Conservation (phyloP, 2,888 invertebrate species). For the Troglohyphantes excavatus region DNA sequence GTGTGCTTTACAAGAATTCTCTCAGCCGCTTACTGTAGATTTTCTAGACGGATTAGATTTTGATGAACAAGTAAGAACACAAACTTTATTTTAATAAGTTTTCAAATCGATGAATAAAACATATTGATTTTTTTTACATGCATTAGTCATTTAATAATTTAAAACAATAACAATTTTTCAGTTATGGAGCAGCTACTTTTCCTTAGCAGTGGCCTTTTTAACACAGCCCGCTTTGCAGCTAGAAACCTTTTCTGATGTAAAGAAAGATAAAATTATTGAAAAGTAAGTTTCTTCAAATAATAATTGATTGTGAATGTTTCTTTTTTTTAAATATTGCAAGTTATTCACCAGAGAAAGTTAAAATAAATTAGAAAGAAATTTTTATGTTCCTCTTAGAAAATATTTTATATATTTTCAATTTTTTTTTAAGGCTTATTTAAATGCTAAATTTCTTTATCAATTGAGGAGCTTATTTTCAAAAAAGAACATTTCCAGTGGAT, state of each 20-base stretch:
- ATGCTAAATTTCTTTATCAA: too few relatives aligned
- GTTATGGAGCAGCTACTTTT: conserved; percentile 90
- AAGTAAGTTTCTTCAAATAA: conserved; percentile 83
- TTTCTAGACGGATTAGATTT: conserved; percentile 86
- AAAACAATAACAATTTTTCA: conserved; percentile 82
- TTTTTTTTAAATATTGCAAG: too few relatives aligned
- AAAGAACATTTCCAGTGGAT: too few relatives aligned
- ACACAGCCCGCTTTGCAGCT: conserved; percentile 91
- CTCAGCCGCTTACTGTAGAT: conserved; percentile 89
- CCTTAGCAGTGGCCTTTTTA: conserved; percentile 90
- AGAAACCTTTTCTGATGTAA: conserved; percentile 91
- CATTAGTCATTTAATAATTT: background rate
- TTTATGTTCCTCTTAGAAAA: too few relatives aligned
- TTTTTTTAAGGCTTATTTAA: too few relatives aligned
- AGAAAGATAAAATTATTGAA: conserved; percentile 89
- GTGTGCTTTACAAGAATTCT: conserved; percentile 92
- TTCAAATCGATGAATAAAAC: background rate
- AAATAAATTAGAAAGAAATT: too few relatives aligned
- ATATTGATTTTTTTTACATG: background rate
- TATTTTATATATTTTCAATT: too few relatives aligned
- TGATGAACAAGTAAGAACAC: conserved; percentile 74
- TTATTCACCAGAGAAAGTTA: too few relatives aligned
- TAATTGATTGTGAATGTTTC: too few relatives aligned
- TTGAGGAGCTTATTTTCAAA: too few relatives aligned
- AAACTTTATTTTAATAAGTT: background rate